Conservation (phyloP, 2,113 vertebrate genomes). For the Ciconia stormi region DNA sequence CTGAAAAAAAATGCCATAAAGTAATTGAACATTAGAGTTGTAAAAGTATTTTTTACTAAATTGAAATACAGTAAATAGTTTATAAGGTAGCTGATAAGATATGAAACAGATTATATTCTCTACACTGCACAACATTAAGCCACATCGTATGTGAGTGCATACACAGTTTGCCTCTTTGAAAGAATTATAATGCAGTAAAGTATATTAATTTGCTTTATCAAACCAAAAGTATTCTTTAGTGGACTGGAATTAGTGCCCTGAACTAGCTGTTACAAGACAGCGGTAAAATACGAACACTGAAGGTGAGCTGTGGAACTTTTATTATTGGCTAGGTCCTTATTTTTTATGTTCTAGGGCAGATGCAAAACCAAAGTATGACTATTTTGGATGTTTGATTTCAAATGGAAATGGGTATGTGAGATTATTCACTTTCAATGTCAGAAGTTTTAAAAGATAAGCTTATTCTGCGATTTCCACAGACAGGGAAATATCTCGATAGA, state of each 20-base stretch:
- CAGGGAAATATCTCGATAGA: neutral
- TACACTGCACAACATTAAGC: neutral
- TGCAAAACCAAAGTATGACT: neutral
- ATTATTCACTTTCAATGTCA: neutral
- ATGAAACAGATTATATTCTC: neutral
- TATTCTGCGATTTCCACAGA: neutral
- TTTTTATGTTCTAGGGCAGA: neutral
- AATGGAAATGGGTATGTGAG: neutral
- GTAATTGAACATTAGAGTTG: neutral
- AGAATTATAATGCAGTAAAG: neutral
- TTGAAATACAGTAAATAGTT: neutral
- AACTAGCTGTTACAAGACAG: neutral
- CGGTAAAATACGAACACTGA: neutral
- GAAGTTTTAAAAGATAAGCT: neutral
- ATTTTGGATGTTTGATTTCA: neutral
- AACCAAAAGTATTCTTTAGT: neutral
- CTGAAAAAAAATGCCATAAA: neutral
- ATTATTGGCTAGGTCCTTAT: neutral
- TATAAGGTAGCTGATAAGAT: neutral
- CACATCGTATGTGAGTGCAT: accelerated
- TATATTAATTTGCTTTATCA: neutral
- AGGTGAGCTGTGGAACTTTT: neutral
- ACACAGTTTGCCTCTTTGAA: neutral
- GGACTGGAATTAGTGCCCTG: neutral
- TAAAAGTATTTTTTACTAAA: neutral